Conservation (phyloP, 1,140 invertebrate species). For the Neodiprion fabricii region DNA sequence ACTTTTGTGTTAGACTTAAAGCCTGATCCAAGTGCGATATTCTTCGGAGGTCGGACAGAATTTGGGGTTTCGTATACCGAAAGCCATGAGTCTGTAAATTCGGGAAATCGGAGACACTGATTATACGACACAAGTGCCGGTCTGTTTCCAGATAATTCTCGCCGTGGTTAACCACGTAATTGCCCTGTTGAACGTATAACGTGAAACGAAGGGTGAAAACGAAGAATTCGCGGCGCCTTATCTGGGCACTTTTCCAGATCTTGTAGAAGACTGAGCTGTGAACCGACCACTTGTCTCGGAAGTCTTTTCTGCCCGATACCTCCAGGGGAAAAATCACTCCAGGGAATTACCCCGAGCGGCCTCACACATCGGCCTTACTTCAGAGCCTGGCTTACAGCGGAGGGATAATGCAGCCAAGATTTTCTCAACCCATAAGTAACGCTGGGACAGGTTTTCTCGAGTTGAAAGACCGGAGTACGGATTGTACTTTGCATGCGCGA, state of each 20-base stretch:
- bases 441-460: neutral
- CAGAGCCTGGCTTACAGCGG: neutral
- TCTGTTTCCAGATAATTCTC: too few species aligned
- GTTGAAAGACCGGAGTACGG: too few species aligned
- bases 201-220: neutral
- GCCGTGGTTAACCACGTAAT: neutral
- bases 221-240: neutral
- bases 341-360: neutral
- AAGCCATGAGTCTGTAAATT: neutral
- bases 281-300: too few species aligned
- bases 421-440: neutral
- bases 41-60: neutral
- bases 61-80: neutral
- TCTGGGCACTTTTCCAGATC: neutral
- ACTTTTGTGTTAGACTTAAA: neutral
- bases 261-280: neutral
- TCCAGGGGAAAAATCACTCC: neutral
- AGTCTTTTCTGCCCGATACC: neutral
- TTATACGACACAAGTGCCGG: too few species aligned
- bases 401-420: constrained; percentile 1
- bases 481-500: too few species aligned
- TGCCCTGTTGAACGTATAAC: neutral
- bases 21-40: neutral
- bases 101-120: neutral
- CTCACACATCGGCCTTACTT: constrained; percentile 1